Evolutionary conservation across 1,140 invertebrate genomes (phyloP), one percentile per base, ranked within the genome.

Genomic region (Euwallacea similis): DNA sequence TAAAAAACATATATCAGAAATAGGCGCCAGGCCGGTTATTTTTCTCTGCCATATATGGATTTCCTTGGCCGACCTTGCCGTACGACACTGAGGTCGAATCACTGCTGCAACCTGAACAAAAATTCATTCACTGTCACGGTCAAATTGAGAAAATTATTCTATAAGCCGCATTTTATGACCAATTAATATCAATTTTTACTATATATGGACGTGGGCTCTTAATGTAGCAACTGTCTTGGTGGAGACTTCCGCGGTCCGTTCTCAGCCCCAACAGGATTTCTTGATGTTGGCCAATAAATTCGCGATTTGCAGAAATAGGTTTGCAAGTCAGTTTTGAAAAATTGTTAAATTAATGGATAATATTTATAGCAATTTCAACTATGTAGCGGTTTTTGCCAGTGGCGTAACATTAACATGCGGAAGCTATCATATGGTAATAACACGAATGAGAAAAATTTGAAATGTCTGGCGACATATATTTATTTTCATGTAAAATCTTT

Each of bases 141-240:
- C 60, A 13, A 7, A 60, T 62, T 62, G 60, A 54, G 60, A 69
- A 33, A 62, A 69, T 69, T 61, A 69, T 69, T 68, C 7, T 9
- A 61, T 33, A 42, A 44, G 43, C 33, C 59, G 44, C 65, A 43
- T 21, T 53, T 69, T 63, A 54, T 42, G 13, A n/a, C 46, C 59
- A 69, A 69, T 68, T 68, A 68, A 68, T 68, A 69, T 69, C 67
- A 53, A 69, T 69, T 69, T 69, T 69, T 33, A 46, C 50, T 59
- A 54, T 69, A 68, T 68, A 68, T 68, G 66, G 66, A 33, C 41
- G 33, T 44, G n/a, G 21, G 21, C 21, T 33, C 21, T 33, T 33
- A 33, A 33, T 33, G 63, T n/a, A 54, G 42, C 53, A 33, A 66
- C 16, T 15, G 47, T 11, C 41, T 9, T 66, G 9, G 21, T 43